Conservation (phyloP, 1,140 invertebrate genomes). For the Orchestia grillus region DNA sequence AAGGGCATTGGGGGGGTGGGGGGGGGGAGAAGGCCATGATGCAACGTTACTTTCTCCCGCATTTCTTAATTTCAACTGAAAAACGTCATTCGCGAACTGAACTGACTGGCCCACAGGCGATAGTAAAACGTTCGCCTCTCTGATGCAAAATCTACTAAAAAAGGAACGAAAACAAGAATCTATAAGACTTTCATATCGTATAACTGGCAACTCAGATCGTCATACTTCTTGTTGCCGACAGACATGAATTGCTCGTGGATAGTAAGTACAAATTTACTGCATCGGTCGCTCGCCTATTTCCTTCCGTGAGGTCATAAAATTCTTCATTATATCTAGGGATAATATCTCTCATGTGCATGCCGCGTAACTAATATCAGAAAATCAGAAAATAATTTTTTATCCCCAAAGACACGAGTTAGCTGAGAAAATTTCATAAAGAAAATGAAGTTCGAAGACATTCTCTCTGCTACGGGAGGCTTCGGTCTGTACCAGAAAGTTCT, state of each 20-base stretch:
- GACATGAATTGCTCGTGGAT: neutral
- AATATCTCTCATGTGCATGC: neutral
- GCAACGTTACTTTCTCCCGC: neutral
- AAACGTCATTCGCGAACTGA: neutral
- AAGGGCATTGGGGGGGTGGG: no score
- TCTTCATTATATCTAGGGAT: neutral
- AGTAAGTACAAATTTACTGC: neutral
- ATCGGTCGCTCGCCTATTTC: neutral
- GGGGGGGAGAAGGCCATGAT: neutral
- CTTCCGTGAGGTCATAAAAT: neutral
- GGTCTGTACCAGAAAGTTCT: slow-evolving; percentile 65
- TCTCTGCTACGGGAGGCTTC: slow-evolving; percentile 64
- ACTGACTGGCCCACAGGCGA: neutral
- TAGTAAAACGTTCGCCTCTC: neutral
- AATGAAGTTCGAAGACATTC: slow-evolving; percentile 67
- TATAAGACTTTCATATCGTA: neutral
- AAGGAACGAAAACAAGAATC: neutral
- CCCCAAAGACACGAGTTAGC: neutral
- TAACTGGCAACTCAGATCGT: neutral
- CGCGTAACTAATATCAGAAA: neutral
- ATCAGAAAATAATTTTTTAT: no score
- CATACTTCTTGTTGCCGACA: neutral
- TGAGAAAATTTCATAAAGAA: neutral
- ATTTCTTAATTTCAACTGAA: neutral
- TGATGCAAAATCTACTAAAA: neutral